Evolutionary conservation across 2,113 vertebrate species (phyloP).

Genomic region (Passerina amoena): DNA sequence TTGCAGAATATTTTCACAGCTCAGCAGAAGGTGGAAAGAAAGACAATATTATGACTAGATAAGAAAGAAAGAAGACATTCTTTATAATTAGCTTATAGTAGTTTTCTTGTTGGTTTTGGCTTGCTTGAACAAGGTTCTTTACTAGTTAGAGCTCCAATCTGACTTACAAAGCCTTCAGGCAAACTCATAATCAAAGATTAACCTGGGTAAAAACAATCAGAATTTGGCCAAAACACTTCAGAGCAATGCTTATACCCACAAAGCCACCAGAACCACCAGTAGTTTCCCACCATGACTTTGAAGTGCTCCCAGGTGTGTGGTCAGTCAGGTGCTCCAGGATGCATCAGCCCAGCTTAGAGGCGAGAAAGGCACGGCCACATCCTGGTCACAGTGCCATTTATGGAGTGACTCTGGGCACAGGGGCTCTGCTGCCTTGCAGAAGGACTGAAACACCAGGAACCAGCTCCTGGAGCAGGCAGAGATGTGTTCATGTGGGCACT

Average conservation of each 20-base stretch:
- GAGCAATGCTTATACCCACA: not conserved
- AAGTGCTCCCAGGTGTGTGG: rapidly evolving
- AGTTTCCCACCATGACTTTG: not conserved
- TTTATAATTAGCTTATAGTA: not conserved
- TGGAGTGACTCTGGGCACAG: rapidly evolving
- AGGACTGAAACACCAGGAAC: not conserved
- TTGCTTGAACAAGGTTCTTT: not conserved
- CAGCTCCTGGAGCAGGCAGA: rapidly evolving
- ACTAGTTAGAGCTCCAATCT: not conserved
- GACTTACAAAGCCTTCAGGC: not conserved
- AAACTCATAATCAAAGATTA: not conserved
- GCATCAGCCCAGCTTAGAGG: not conserved
- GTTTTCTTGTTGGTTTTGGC: not conserved
- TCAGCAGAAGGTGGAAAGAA: conserved; percentile 41
- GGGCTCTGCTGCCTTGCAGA: not conserved
- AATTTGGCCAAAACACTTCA: not conserved
- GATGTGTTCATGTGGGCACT: rapidly evolving
- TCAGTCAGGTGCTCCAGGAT: not conserved
- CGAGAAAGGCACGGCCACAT: not conserved
- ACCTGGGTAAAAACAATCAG: not conserved
- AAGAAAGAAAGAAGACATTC: conserved; percentile 16
- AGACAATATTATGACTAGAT: conserved; percentile 6
- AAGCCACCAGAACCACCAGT: not conserved
- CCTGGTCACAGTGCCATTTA: not conserved
- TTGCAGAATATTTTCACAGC: conserved; percentile 42